Percentiles rank a stretch among this genome's conserved stretches.
phyloP scores from a whole-genome alignment of 2,797 vertebrate species.

The Squalus acanthias region DNA sequence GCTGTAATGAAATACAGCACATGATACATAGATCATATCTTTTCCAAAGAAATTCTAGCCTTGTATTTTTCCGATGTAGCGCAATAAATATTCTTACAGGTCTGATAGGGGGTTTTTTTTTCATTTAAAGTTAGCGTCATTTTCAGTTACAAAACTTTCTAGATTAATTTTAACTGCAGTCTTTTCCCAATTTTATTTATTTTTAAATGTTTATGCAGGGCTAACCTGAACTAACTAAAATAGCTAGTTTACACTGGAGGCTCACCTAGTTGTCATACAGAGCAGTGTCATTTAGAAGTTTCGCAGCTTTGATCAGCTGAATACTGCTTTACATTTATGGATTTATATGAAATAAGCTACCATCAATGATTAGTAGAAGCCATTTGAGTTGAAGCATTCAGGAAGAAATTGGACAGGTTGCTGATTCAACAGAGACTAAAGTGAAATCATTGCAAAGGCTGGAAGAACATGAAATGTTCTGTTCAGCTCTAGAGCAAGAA shows the following conservation, averaged over 20 bases:
- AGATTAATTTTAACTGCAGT: not conserved
- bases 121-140: not conserved
- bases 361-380: not conserved
- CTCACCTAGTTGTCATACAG: not conserved
- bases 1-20: not conserved
- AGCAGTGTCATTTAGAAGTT: not conserved
- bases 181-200: not conserved
- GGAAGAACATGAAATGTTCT: not conserved
- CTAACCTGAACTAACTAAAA: not conserved
- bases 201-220: not conserved
- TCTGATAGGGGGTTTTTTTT: not conserved
- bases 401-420: not conserved
- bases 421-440: not conserved
- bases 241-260: not conserved
- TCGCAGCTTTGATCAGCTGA: not conserved
- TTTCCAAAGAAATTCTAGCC: conserved; percentile 26
- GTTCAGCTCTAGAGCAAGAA: not conserved
- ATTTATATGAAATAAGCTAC: not conserved
- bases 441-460: not conserved
- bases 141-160: not conserved
- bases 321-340: not conserved
- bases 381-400: not conserved
- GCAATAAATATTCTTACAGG: not conserved
- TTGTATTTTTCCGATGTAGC: not conserved
- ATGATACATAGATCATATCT: not conserved